Percentiles rank a stretch among this genome's conserved stretches.
Conservation (phyloP, 2,113 vertebrate genomes). For the Colinus virginianus region DNA sequence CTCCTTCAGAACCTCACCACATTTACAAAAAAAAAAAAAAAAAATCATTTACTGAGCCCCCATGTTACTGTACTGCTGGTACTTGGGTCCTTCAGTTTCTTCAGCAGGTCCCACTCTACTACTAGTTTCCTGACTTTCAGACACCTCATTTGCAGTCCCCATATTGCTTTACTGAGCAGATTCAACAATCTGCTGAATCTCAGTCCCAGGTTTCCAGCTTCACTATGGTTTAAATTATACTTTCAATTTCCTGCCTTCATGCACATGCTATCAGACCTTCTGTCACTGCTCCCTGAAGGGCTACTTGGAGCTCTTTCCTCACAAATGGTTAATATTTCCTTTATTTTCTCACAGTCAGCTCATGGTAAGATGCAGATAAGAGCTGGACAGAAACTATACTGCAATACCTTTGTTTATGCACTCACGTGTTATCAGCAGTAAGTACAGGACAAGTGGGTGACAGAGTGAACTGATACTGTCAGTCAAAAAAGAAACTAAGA, state of each 20-base stretch:
- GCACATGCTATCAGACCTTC: background rate
- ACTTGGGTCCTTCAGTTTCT: slow-evolving; percentile 1
- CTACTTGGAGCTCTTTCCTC: background rate
- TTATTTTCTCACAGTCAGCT: background rate
- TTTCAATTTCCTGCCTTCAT: background rate
- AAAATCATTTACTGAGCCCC: background rate
- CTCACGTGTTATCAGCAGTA: background rate
- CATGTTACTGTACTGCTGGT: background rate
- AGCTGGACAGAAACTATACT: background rate
- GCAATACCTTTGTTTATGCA: background rate
- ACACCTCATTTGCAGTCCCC: slow-evolving; percentile 19
- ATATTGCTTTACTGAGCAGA: background rate
- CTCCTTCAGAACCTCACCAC: background rate
- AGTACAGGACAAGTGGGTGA: background rate
- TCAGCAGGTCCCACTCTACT: slow-evolving; percentile 4
- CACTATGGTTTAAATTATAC: background rate
- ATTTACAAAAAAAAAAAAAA: background rate
- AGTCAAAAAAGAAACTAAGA: background rate
- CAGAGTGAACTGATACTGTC: background rate
- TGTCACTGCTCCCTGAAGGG: background rate
- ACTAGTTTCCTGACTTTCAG: slow-evolving; percentile 14
- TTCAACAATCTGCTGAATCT: background rate
- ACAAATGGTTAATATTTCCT: background rate
- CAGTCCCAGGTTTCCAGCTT: background rate
- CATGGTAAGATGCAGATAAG: background rate